Evolutionary conservation across 2,888 invertebrate species (phyloP).

Genomic region (Capitulum mitella): DNA sequence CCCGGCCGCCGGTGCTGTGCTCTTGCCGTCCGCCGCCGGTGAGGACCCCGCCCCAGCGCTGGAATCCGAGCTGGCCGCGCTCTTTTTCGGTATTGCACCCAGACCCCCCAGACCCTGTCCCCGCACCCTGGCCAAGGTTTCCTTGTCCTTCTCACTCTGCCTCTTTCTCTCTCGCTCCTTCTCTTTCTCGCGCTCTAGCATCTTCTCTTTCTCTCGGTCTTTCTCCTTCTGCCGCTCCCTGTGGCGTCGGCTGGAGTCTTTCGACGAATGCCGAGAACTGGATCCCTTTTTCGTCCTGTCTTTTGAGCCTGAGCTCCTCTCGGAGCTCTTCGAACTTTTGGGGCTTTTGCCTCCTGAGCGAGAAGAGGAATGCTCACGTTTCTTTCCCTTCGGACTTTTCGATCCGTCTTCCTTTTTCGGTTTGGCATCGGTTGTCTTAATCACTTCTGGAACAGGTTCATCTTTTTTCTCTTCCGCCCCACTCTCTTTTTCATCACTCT

Average conservation of each 20-base stretch:
- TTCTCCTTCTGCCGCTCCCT: not conserved
- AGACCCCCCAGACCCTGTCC: conserved; percentile 50
- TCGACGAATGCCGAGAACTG: not conserved
- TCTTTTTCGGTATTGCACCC: conserved; percentile 19
- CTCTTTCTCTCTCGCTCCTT: conserved; percentile 2
- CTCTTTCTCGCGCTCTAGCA: not conserved
- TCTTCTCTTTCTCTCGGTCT: not conserved
- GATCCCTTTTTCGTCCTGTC: not conserved
- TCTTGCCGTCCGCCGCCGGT: not conserved
- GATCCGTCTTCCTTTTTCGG: conserved; percentile 32
- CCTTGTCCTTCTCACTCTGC: conserved; percentile 39
- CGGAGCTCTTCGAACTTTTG: conserved; percentile 35
- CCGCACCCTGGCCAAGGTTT: conserved; percentile 75
- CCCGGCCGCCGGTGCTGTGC: not conserved
- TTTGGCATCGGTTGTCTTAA: no score
- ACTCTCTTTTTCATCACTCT: conserved; percentile 14
- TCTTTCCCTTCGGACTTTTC: conserved; percentile 33
- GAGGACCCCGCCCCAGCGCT: not conserved
- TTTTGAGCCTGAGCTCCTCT: not conserved
- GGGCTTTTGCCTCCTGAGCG: conserved; percentile 43
- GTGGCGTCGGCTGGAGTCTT: conserved; percentile 22
- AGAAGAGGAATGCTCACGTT: conserved; percentile 33
- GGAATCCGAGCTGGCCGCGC: not conserved
- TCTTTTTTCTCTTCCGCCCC: not conserved
- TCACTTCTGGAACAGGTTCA: no score